Conservation (phyloP, 2,888 invertebrate species). For the Oscheius onirici region DNA sequence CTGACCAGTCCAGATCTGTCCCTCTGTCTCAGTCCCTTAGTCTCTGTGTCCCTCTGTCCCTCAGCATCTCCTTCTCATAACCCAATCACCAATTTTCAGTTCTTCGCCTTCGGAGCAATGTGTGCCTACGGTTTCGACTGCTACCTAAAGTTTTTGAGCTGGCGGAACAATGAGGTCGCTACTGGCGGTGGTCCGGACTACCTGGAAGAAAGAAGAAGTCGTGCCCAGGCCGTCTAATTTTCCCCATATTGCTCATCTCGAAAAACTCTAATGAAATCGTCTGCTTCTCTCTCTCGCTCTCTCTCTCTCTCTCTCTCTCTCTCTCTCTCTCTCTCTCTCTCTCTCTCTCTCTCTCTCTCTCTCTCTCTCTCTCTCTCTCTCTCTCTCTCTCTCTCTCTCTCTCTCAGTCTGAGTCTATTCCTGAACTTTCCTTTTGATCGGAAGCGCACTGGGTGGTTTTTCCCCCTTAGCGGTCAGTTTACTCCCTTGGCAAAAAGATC, state of each 20-base stretch:
- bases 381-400: too few relatives aligned
- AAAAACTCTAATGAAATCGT: too few relatives aligned
- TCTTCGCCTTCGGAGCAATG: conserved; percentile 87
- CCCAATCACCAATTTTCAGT: conserved; percentile 77
- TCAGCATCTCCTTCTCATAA: too few relatives aligned
- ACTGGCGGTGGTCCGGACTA: conserved; percentile 32
- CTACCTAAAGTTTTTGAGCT: conserved; percentile 81
- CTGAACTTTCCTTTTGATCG: not conserved
- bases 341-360: too few relatives aligned
- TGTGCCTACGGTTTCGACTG: conserved; percentile 83
- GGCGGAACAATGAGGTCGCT: conserved; percentile 71
- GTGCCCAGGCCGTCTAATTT: conserved; percentile 2
- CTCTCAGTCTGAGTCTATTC: too few relatives aligned
- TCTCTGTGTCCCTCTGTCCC: not conserved
- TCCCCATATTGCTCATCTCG: too few relatives aligned
- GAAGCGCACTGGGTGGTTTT: not conserved
- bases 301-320: too few relatives aligned
- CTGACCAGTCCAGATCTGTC: not conserved
- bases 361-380: too few relatives aligned
- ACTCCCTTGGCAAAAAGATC: not conserved
- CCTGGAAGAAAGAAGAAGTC: conserved; percentile 17
- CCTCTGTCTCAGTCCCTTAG: not conserved
- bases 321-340: too few relatives aligned
- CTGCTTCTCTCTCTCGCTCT: too few relatives aligned
- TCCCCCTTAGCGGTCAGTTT: not conserved